Conservation (phyloP, 2,797 vertebrate species). For the Calcarius lapponicus region DNA sequence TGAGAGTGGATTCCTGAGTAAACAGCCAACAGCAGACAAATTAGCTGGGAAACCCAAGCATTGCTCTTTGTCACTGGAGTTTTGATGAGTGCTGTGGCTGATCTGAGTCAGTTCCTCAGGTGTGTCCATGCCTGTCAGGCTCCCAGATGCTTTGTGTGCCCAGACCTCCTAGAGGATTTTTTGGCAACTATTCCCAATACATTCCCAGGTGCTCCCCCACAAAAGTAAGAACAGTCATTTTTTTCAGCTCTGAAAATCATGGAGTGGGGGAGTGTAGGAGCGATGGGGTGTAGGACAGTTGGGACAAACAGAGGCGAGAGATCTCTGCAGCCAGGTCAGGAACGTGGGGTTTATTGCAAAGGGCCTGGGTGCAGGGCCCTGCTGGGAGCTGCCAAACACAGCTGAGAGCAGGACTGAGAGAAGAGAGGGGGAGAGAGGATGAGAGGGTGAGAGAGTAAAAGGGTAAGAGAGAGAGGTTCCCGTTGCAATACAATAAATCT, state of each 20-base stretch:
- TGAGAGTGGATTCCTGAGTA: conserved; percentile 31
- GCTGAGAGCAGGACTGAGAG: too few species aligned
- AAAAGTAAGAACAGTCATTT: neutral
- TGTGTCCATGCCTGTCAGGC: accelerated
- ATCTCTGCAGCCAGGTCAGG: too few species aligned
- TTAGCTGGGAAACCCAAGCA: neutral
- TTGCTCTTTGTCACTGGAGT: neutral
- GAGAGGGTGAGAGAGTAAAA: too few species aligned
- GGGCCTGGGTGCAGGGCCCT: too few species aligned
- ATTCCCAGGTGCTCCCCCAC: neutral
- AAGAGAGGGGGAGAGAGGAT: too few species aligned
- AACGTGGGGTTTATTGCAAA: too few species aligned
- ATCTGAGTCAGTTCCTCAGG: neutral
- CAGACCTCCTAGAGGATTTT: neutral
- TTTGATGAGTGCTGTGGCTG: neutral
- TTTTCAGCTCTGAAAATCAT: neutral
- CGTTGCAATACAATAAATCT: too few species aligned
- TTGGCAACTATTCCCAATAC: neutral
- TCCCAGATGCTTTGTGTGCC: neutral
- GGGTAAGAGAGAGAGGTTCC: too few species aligned
- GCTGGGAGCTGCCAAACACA: too few species aligned
- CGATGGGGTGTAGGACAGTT: too few species aligned
- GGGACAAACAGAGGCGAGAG: too few species aligned
- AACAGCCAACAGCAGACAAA: conserved; percentile 30
- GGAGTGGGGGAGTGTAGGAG: too few species aligned